Evolutionary conservation across 2,797 vertebrate species (phyloP), one percentile per base, ranked within the genome.

Genomic region (Sebastes miniatus): DNA sequence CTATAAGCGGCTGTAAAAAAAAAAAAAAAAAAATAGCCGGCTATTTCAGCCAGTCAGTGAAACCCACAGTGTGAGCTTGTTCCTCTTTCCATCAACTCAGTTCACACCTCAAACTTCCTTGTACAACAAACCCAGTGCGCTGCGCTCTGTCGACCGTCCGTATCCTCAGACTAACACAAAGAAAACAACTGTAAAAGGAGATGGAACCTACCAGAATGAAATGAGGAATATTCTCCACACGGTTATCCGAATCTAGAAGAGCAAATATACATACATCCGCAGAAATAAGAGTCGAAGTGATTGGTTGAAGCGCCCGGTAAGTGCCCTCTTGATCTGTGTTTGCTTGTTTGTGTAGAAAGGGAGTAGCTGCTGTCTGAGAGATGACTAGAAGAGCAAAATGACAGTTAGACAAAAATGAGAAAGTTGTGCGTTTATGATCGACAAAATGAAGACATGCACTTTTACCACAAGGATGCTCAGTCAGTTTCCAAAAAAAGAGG

Each of bases 61-160:
- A 85, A 80, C 64, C 43, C 67, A 72, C 62, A 59, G 64, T 24
- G 62, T 20, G 29, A 9, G 58, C 64, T 68, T 29, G 85, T 92
- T 93, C 92, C 90, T 88, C 89, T 85, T 92, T 89, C 70, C 13
- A 8, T 8, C 69, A 13, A 1, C 74, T 47, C 39, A 43, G 14
- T 47, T 31, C 80, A n/a, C 73, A 43, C 50, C 50, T 66, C 77
- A 27, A 76, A 92, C 90, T 93, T 93, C 92, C 92, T 92, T 72
- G 52, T 92, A 0, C 39, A 54, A n/a, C 47, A 5, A 34, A 12
- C 58, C 34, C 82, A 89, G 70, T 88, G 6, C 9, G 67, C 80
- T 18, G 66, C 34, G 77, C 73, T 47, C 67, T 3, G 22, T 4
- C 72, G 59, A 24, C 9, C 8, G 66, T 76, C 65, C 47, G n/a